Evolutionary conservation across 2,888 invertebrate genomes (phyloP).

Genomic region (Eupithecia insigniata): DNA sequence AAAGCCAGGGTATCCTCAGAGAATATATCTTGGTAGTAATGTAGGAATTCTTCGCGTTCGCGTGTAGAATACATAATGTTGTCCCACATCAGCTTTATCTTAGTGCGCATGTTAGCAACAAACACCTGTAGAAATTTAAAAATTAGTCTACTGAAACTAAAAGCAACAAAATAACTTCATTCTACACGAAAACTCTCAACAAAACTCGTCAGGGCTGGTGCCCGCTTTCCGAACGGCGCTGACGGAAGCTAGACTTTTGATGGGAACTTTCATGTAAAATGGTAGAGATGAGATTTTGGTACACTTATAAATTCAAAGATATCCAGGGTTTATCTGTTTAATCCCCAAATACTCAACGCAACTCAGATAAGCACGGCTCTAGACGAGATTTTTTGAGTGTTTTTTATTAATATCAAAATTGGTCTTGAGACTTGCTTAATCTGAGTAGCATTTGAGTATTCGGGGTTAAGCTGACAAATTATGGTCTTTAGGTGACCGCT

Average conservation of each 20-base stretch:
- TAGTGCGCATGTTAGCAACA: slow-evolving; percentile 87
- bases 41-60: slow-evolving; percentile 86
- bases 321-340: too few species aligned
- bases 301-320: not conserved
- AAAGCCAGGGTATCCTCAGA: slow-evolving; percentile 91
- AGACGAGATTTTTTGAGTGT: too few species aligned
- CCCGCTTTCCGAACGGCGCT: not conserved
- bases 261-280: not conserved
- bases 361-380: too few species aligned
- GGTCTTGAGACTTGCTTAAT: too few species aligned
- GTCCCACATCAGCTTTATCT: slow-evolving; percentile 90
- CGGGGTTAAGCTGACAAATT: too few species aligned
- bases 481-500: not conserved
- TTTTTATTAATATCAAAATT: too few species aligned
- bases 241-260: not conserved
- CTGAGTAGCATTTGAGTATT: too few species aligned
- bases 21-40: slow-evolving; percentile 87
- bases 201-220: not conserved
- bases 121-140: slow-evolving; percentile 68
- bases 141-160: not conserved
- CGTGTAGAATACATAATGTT: slow-evolving; percentile 87
- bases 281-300: not conserved
- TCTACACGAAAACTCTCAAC: not conserved
- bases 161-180: not conserved
- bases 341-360: too few species aligned